A percentile compares a stretch with the other conserved stretches of the same genome.
Conservation (phyloP, 2,888 invertebrate genomes). For the Sarcophaga caerulescens region DNA sequence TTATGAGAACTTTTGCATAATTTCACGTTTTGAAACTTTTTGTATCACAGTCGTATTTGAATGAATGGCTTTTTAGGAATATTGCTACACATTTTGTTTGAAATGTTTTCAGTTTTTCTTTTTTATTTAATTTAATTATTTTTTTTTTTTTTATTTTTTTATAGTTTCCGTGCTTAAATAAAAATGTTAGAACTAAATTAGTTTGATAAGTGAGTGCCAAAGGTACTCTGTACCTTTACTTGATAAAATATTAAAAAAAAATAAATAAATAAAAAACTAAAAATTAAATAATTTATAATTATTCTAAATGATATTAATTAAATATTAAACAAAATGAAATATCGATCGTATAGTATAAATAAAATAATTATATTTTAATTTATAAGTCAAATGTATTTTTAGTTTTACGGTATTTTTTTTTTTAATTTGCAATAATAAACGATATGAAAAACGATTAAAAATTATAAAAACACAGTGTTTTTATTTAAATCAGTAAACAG, state of each 20-base stretch:
- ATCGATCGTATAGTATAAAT: background rate
- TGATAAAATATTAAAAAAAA: no score
- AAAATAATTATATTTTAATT: background rate
- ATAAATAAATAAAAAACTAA: background rate
- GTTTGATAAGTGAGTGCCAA: constrained; percentile 37
- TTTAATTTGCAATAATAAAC: constrained; percentile 53
- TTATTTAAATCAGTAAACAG: no score
- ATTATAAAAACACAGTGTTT: background rate
- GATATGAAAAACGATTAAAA: constrained; percentile 13
- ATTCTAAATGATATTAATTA: background rate
- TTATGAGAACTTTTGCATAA: no score
- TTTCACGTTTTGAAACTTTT: no score
- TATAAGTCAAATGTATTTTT: constrained; percentile 9
- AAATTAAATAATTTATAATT: background rate
- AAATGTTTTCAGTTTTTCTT: no score
- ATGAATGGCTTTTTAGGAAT: no score
- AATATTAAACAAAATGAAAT: no score
- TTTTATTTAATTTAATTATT: background rate
- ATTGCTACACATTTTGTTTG: no score
- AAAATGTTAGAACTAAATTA: constrained; percentile 7
- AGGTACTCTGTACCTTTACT: constrained; percentile 8
- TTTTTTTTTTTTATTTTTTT: constrained; percentile 11
- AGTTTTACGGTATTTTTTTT: constrained; percentile 29
- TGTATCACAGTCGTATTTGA: no score
- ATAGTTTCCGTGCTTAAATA: constrained; percentile 29